These are phyloP conservation scores for Parasteatoda lunata DNA, from an alignment of 2,888 invertebrate genomes.

Conservation along the genomic window DNA sequence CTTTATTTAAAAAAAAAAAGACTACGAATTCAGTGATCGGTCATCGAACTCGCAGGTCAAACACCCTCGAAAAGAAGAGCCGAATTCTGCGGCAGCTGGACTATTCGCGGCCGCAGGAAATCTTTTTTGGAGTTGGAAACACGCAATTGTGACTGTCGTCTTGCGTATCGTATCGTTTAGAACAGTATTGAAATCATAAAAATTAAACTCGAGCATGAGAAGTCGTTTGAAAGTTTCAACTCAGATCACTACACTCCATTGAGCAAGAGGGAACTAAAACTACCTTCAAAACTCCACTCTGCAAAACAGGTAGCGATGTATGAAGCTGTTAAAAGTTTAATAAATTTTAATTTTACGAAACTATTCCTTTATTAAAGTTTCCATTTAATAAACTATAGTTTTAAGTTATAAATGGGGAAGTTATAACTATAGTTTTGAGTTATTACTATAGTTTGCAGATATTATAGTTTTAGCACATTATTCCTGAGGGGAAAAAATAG, in stretches of 20 bases:
- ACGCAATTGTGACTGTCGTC: neutral
- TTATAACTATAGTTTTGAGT: too few species aligned
- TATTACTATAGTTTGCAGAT: too few species aligned
- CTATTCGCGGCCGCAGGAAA: slow-evolving; percentile 29
- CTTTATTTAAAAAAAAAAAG: too few species aligned
- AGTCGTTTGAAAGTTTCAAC: neutral
- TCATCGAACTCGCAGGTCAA: slow-evolving; percentile 39
- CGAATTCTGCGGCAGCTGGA: slow-evolving; percentile 27
- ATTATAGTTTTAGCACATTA: too few species aligned
- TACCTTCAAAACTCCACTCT: neutral
- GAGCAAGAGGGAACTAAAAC: neutral
- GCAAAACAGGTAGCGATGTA: neutral
- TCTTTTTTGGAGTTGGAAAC: slow-evolving; percentile 7
- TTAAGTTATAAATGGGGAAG: too few species aligned
- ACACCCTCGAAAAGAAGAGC: slow-evolving; percentile 24
- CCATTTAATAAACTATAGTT: too few species aligned
- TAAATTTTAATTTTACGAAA: neutral
- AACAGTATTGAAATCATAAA: neutral
- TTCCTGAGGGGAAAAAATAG: too few species aligned
- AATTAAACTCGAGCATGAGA: neutral
- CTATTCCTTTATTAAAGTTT: neutral
- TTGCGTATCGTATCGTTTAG: neutral
- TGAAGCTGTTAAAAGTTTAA: neutral
- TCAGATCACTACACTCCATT: neutral
- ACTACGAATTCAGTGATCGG: neutral